Evolutionary conservation across 2,113 vertebrate genomes (phyloP).

Genomic region (Myotis brandtii): DNA sequence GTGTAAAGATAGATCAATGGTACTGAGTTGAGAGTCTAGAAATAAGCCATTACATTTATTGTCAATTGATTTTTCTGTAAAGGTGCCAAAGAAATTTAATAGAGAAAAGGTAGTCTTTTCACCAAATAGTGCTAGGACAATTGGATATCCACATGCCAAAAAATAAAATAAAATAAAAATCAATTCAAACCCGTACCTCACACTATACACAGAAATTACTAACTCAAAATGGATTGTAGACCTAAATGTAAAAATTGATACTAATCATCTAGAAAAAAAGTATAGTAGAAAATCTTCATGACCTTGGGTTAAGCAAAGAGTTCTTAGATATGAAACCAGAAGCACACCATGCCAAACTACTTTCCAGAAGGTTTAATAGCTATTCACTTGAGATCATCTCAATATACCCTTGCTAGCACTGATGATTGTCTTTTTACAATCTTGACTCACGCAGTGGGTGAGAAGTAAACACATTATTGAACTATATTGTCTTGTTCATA

Average conservation of each 20-base stretch:
- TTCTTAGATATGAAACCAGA: constrained; percentile 16
- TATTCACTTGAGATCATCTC: not conserved
- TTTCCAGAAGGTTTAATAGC: constrained; percentile 35
- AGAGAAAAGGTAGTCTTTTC: constrained; percentile 16
- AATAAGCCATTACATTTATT: constrained; percentile 4
- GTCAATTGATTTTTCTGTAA: constrained; percentile 10
- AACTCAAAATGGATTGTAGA: constrained; percentile 31
- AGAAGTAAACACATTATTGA: constrained; percentile 36
- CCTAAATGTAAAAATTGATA: not conserved
- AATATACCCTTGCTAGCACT: not conserved
- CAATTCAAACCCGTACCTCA: constrained; percentile 36
- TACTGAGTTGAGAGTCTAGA: not conserved
- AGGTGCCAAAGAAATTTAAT: constrained; percentile 13
- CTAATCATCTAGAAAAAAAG: not conserved
- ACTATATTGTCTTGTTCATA: not conserved
- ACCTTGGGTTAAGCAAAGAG: not conserved
- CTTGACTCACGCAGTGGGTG: not conserved
- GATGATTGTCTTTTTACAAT: not conserved
- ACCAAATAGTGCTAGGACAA: not conserved
- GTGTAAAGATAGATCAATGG: not conserved
- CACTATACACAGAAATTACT: not conserved
- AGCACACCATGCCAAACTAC: not conserved
- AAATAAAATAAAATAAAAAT: not conserved
- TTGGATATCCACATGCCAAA: not conserved
- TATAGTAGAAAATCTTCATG: not conserved